Conservation (phyloP, 2,797 vertebrate genomes). For the Telmatherina bonti region DNA sequence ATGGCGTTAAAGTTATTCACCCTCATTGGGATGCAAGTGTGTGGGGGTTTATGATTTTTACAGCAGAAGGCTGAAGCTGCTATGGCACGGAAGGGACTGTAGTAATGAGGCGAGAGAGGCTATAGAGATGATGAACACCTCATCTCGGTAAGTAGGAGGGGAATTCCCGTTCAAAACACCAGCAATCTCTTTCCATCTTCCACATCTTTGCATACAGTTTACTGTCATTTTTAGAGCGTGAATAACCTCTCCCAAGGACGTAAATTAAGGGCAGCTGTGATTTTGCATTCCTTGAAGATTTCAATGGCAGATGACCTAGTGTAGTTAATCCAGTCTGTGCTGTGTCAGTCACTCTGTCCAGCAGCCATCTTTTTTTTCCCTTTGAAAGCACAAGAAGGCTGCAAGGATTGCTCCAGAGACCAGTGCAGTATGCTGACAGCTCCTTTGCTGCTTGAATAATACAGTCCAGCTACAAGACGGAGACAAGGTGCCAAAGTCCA, state of each 20-base stretch:
- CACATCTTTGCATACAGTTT: constrained; percentile 22
- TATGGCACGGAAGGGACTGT: constrained; percentile 48
- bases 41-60: constrained; percentile 50
- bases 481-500: constrained; percentile 88
- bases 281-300: constrained; percentile 61
- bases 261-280: constrained; percentile 61
- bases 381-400: constrained; percentile 68
- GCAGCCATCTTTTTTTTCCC: constrained; percentile 52
- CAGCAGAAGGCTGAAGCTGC: constrained; percentile 49
- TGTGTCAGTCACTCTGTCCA: constrained; percentile 66
- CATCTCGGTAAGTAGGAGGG: constrained; percentile 41
- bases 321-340: constrained; percentile 60
- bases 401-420: constrained; percentile 73
- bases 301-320: constrained; percentile 63
- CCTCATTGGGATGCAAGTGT: constrained; percentile 39
- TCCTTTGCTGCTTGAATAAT: constrained; percentile 77
- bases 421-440: constrained; percentile 65
- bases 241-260: constrained; percentile 58
- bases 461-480: constrained; percentile 76
- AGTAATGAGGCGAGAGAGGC: constrained; percentile 51
- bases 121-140: constrained; percentile 52
- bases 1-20: constrained; percentile 41
- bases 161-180: constrained; percentile 47
- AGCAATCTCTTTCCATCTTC: constrained; percentile 14
- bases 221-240: constrained; percentile 45